Conservation (phyloP, 2,888 invertebrate species). For the Lochmaea capreae region DNA sequence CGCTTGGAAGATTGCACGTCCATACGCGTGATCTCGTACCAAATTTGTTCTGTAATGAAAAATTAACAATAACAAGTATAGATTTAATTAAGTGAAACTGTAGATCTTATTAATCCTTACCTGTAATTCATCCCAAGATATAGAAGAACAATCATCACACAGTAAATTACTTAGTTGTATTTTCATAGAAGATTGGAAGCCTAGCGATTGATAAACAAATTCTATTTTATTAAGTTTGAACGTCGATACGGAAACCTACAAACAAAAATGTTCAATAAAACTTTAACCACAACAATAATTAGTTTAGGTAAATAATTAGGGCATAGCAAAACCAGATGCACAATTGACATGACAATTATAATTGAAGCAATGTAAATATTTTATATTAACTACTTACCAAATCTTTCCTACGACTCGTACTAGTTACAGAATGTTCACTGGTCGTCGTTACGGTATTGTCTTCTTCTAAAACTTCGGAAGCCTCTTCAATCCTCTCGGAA, state of each 20-base stretch:
- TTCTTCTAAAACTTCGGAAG: slow-evolving; percentile 86
- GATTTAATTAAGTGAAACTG: too few species aligned
- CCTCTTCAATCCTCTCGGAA: slow-evolving; percentile 76
- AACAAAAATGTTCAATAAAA: slow-evolving; percentile 9
- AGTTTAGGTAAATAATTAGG: too few species aligned
- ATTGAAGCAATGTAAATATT: too few species aligned
- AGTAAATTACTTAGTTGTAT: slow-evolving; percentile 78
- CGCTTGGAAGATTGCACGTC: slow-evolving; percentile 73
- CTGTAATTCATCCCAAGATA: slow-evolving; percentile 96
- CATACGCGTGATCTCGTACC: slow-evolving; percentile 84
- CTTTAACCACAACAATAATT: too few species aligned
- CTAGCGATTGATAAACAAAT: slow-evolving; percentile 77
- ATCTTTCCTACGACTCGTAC: slow-evolving; percentile 83
- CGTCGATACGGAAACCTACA: slow-evolving; percentile 69
- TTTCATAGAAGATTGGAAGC: slow-evolving; percentile 75
- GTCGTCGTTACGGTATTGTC: slow-evolving; percentile 79
- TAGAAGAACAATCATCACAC: slow-evolving; percentile 86
- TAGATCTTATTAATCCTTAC: slow-evolving; percentile 65
- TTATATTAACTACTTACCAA: slow-evolving; percentile 68
- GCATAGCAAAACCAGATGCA: too few species aligned
- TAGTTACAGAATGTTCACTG: slow-evolving; percentile 85
- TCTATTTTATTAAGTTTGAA: slow-evolving; percentile 82
- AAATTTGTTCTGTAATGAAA: slow-evolving; percentile 77
- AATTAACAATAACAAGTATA: too few species aligned
- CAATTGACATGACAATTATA: too few species aligned